Conservation (phyloP, 2,113 vertebrate species). For the Neotoma lepida region DNA sequence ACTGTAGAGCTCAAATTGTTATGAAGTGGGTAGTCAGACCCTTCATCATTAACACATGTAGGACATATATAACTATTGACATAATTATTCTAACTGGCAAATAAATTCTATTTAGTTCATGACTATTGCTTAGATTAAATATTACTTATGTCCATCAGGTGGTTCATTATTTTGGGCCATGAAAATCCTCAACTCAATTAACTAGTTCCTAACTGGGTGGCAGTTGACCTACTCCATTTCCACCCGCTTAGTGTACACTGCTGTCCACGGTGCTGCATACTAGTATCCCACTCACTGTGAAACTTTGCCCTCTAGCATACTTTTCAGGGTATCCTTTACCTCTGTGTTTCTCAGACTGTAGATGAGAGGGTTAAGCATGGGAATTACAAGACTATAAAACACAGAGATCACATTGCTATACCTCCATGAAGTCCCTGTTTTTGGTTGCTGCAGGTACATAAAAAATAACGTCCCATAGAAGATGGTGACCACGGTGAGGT, state of each 20-base stretch:
- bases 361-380: constrained; percentile 79
- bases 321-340: constrained; percentile 74
- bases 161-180: not conserved
- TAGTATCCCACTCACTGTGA: constrained; percentile 8
- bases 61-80: not conserved
- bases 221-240: not conserved
- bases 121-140: not conserved
- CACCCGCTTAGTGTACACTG: not conserved
- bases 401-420: constrained; percentile 73
- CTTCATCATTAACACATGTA: constrained; percentile 14
- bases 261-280: too few relatives aligned
- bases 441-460: constrained; percentile 72
- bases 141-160: not conserved
- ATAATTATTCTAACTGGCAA: not conserved
- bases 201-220: not conserved
- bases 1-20: not conserved
- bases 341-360: constrained; percentile 75
- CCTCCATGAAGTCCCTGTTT: constrained; percentile 52
- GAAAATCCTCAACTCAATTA: not conserved
- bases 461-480: constrained; percentile 77
- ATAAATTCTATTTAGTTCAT: not conserved
- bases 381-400: constrained; percentile 79
- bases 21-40: not conserved
- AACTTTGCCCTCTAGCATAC: constrained; percentile 60
- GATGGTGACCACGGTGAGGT: constrained; percentile 77